Percentiles rank a stretch among this genome's conserved stretches.
These are phyloP conservation scores for Cydia splendana DNA, from an alignment of 1,140 invertebrate species.

Conservation along the genomic window DNA sequence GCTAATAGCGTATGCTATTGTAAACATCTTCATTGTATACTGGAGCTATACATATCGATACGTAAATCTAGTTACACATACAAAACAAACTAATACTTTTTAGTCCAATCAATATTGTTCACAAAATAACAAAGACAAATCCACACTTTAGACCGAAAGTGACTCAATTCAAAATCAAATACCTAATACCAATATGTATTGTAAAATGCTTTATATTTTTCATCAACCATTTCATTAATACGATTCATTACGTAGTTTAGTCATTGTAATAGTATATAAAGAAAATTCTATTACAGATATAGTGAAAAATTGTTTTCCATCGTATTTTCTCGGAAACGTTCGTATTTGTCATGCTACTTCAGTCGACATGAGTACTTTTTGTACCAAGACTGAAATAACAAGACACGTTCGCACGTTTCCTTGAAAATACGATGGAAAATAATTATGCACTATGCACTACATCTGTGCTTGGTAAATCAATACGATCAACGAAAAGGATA, in stretches of 20 bases:
- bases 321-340: no score
- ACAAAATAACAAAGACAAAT: conserved; percentile 34
- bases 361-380: no score
- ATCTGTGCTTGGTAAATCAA: no score
- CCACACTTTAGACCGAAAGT: not conserved
- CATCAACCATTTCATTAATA: not conserved
- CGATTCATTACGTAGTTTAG: no score
- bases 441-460: no score
- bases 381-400: no score
- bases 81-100: conserved; percentile 29
- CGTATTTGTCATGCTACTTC: no score
- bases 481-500: not conserved
- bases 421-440: no score
- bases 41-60: not conserved
- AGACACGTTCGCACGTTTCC: no score
- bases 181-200: not conserved
- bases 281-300: no score
- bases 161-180: not conserved
- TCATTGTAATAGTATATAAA: no score
- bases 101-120: conserved; percentile 28
- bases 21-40: conserved; percentile 2
- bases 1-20: not conserved
- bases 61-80: conserved; percentile 22
- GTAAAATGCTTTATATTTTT: not conserved
- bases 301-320: no score